Conservation (phyloP, 1,140 invertebrate genomes). For the Drosophila kikkawai region DNA sequence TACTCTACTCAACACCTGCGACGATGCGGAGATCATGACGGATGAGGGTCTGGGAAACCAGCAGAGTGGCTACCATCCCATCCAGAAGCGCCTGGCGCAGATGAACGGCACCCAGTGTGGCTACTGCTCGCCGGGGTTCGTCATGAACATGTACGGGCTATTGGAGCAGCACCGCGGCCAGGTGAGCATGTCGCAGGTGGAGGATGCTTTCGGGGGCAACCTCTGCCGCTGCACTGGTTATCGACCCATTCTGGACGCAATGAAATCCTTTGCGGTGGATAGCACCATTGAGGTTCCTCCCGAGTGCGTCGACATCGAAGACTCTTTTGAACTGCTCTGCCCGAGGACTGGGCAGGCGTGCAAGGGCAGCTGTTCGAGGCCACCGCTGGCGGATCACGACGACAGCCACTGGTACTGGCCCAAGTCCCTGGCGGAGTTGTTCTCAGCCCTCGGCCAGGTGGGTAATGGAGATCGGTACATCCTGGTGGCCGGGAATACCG, state of each 20-base stretch:
- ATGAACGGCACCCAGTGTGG: slow-evolving; percentile 93
- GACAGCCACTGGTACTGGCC: slow-evolving; percentile 73
- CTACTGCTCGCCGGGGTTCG: slow-evolving; percentile 93
- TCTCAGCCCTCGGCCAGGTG: slow-evolving; percentile 86
- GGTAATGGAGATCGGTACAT: slow-evolving; percentile 84
- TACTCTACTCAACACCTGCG: slow-evolving; percentile 88
- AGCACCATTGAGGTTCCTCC: slow-evolving; percentile 87
- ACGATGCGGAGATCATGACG: slow-evolving; percentile 92
- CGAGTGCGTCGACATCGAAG: slow-evolving; percentile 75
- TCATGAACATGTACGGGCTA: slow-evolving; percentile 93
- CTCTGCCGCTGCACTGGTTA: slow-evolving; percentile 96
- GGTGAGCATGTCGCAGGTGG: slow-evolving; percentile 89
- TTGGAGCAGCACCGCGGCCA: slow-evolving; percentile 85
- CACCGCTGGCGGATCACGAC: slow-evolving; percentile 73
- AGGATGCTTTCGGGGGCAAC: slow-evolving; percentile 92
- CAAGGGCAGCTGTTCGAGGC: slow-evolving; percentile 62
- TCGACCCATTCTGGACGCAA: slow-evolving; percentile 93
- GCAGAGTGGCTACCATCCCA: slow-evolving; percentile 89
- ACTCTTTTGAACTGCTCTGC: slow-evolving; percentile 59
- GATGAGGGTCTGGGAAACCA: slow-evolving; percentile 92
- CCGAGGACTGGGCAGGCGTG: slow-evolving; percentile 61
- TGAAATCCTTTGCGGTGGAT: slow-evolving; percentile 90
- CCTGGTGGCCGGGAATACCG: slow-evolving; percentile 86
- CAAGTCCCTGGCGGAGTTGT: slow-evolving; percentile 86
- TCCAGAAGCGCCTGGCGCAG: slow-evolving; percentile 89